Evolutionary conservation across 1,140 invertebrate genomes (phyloP).

Genomic region (Dysdera silvatica): DNA sequence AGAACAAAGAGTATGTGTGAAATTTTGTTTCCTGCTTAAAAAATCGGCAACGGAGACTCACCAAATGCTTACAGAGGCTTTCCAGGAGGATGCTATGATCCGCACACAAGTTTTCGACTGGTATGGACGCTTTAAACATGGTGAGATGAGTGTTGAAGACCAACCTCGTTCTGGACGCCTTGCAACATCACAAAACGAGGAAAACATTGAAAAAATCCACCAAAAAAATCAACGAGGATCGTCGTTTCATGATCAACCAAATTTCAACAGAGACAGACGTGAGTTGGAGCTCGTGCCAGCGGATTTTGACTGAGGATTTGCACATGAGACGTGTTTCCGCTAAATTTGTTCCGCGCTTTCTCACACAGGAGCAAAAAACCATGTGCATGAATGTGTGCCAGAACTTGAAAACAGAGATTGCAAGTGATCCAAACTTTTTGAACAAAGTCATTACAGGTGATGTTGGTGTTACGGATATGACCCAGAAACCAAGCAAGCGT

Average conservation of each 20-base stretch:
- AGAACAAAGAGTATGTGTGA: neutral
- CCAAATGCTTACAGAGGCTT: neutral
- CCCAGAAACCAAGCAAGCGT: too few relatives aligned
- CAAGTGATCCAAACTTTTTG: too few relatives aligned
- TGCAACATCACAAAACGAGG: neutral
- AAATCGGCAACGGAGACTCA: neutral
- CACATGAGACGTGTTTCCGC: neutral
- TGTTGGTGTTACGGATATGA: too few relatives aligned
- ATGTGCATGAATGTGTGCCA: too few relatives aligned
- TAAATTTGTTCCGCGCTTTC: too few relatives aligned
- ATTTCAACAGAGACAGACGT: neutral
- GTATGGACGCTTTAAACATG: neutral
- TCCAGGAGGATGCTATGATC: neutral
- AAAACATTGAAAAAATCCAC: neutral
- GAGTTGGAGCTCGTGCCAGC: neutral
- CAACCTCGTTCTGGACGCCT: neutral
- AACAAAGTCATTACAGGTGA: too few relatives aligned
- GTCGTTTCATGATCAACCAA: neutral
- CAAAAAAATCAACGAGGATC: neutral
- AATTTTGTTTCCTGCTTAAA: too few relatives aligned
- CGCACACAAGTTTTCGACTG: neutral
- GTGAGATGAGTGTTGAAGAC: neutral
- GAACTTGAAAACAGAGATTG: too few relatives aligned
- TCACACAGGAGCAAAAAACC: too few relatives aligned
- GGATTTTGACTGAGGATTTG: neutral